Conservation (phyloP, 2,888 invertebrate genomes). For the Brachyptera putata region DNA sequence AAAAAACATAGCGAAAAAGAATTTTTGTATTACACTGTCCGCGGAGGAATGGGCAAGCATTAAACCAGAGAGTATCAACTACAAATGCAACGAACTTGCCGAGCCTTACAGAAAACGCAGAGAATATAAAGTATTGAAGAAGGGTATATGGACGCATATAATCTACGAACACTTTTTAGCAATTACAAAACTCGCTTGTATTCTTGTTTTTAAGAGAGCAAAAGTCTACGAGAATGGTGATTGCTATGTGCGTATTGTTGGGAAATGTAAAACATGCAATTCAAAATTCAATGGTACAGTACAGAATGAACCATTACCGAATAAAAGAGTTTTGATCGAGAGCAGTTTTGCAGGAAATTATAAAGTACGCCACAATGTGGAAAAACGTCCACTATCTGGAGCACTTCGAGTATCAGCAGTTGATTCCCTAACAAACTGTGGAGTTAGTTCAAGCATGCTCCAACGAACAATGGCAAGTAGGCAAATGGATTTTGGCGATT, state of each 20-base stretch:
- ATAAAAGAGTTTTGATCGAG: too few relatives aligned
- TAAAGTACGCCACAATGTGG: too few relatives aligned
- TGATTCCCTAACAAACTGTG: conserved; percentile 8
- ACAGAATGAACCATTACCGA: too few relatives aligned
- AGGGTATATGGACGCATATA: conserved; percentile 14
- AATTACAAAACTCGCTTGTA: conserved; percentile 24
- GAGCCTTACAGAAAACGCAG: neutral
- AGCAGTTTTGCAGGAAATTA: too few relatives aligned
- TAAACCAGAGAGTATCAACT: neutral
- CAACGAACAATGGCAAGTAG: conserved; percentile 14
- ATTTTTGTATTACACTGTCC: neutral
- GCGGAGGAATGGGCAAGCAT: neutral
- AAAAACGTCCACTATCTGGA: too few relatives aligned
- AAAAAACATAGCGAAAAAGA: too few relatives aligned
- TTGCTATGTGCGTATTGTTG: neutral
- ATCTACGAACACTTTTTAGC: conserved; percentile 24
- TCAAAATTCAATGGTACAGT: conserved; percentile 14
- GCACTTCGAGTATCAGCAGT: too few relatives aligned
- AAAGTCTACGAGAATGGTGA: neutral
- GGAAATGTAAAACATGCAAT: conserved; percentile 15
- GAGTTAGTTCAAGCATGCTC: conserved; percentile 5
- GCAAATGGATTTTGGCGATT: conserved; percentile 14
- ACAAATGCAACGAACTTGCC: neutral
- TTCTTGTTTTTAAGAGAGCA: conserved; percentile 19
- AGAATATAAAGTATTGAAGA: neutral